phyloP scores from a whole-genome alignment of 2,113 vertebrate species.

The Thryonomys swinderianus region DNA sequence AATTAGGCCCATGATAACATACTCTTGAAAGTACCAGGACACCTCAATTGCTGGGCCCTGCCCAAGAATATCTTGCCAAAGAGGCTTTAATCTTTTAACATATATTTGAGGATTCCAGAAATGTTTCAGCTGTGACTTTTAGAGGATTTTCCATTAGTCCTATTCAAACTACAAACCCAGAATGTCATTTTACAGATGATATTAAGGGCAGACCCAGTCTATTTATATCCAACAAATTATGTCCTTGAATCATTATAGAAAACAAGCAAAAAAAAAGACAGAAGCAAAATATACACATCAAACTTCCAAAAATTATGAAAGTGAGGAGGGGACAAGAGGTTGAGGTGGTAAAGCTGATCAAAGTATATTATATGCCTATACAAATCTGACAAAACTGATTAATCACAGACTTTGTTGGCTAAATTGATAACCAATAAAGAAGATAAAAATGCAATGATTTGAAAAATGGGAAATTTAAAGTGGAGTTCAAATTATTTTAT shows the following conservation, averaged over 20 bases:
- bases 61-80: slow-evolving; percentile 82
- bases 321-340: background rate
- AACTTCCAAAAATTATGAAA: background rate
- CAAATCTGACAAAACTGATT: background rate
- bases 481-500: background rate
- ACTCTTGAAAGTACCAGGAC: slow-evolving; percentile 82
- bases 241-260: background rate
- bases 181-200: slow-evolving; percentile 61
- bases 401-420: too few species aligned
- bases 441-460: background rate
- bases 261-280: background rate
- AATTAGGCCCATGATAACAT: slow-evolving; percentile 86
- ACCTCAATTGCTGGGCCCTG: slow-evolving; percentile 83
- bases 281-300: background rate
- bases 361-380: background rate
- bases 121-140: slow-evolving; percentile 85
- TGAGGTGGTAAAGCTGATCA: background rate
- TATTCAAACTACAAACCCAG: slow-evolving; percentile 76
- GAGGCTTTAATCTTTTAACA: slow-evolving; percentile 84
- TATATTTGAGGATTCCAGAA: slow-evolving; percentile 84
- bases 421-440: background rate
- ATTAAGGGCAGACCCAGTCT: slow-evolving; percentile 68
- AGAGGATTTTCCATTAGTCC: slow-evolving; percentile 77
- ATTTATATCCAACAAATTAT: background rate
- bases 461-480: background rate